Evolutionary conservation across 2,888 invertebrate species (phyloP), one percentile per base, ranked within the genome.

Genomic region (Lamellibrachia satsuma): DNA sequence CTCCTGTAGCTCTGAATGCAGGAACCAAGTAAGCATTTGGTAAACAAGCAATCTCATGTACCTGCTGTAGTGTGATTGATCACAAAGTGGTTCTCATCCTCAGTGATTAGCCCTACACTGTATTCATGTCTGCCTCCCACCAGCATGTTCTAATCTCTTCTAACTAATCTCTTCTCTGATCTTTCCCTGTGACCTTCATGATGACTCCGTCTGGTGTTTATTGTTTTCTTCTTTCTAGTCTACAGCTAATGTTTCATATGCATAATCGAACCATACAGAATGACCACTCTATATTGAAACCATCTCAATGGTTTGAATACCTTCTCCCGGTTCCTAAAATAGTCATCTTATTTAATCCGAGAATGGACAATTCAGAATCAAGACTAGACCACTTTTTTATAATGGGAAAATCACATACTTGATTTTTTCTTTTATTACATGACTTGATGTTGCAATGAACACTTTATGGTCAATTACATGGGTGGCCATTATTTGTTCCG

Each of bases 1-100:
- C 95, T 95, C 52, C 95, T 95, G 94, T 96, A 96, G 75, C 96
- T 96, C 96, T 97, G 94, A 22, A 75, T 22, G 22, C 15, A 22
- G 75, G 75, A 75, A 22, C n/a, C 15, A n/a, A 15, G 15, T 1
- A 75, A 22, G 75, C 22, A 75, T 75, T 75, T 15, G 15, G 15
- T 60, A 9, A 15, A 60, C 15, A 11, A 15, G 22, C 4, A 22
- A 4, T 60, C 15, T 22, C 22, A 60, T 57, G 57, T 57, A 11
- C 57, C 7, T 57, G 2, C 15, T 57, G 2, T 57, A 57, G 15
- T 57, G 15, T 57, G 15, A 57, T 57, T 57, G 2, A 57, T 57
- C 55, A 55, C 55, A 55, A 55, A 55, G 9, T 8, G 7, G 9
- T 55, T 8, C 55, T 8, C 9, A 55, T 9, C 7, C 55, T 39